These are phyloP conservation scores for Drosophila fulvimacula DNA, from an alignment of 2,888 invertebrate species.

Conservation along the genomic window DNA sequence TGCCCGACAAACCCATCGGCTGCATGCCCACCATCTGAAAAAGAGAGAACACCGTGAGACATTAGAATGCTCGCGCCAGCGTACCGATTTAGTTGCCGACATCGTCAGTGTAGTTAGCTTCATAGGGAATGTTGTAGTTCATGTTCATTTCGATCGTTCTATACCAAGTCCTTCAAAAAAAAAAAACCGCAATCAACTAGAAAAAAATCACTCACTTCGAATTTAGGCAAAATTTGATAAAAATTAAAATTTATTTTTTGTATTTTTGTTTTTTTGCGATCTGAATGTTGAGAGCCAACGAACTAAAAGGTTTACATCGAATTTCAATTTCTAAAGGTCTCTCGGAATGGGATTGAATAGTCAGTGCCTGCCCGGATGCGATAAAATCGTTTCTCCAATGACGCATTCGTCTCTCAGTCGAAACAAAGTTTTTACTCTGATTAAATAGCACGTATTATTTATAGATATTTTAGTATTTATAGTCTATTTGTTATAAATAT, in stretches of 20 bases:
- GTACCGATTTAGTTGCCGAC: background rate
- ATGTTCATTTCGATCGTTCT: slow-evolving; percentile 34
- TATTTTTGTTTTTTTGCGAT: slow-evolving; percentile 25
- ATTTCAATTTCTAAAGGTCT: background rate
- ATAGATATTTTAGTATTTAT: background rate
- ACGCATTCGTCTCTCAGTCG: background rate
- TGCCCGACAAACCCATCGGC: slow-evolving; percentile 21
- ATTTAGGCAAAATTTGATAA: slow-evolving; percentile 34
- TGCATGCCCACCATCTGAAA: slow-evolving; percentile 23
- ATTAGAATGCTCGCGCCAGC: background rate
- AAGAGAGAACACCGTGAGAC: background rate
- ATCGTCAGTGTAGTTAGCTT: slow-evolving; percentile 46
- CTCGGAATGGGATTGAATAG: background rate
- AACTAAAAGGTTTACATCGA: slow-evolving; percentile 15
- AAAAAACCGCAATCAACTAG: background rate
- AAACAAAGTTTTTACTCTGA: background rate
- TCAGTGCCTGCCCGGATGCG: slow-evolving; percentile 21
- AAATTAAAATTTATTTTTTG: slow-evolving; percentile 16
- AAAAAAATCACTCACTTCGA: slow-evolving; percentile 33
- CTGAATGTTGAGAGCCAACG: slow-evolving; percentile 34
- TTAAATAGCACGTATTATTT: background rate
- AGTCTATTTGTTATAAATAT: no score
- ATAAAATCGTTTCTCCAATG: background rate
- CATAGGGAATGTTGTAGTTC: slow-evolving; percentile 42
- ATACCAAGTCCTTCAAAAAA: background rate